Evolutionary conservation across 37 sponge, comb jelly and placozoan species (phyloP), one percentile per base, ranked within the genome.

Genomic region (Cladorhizidae sp.): DNA sequence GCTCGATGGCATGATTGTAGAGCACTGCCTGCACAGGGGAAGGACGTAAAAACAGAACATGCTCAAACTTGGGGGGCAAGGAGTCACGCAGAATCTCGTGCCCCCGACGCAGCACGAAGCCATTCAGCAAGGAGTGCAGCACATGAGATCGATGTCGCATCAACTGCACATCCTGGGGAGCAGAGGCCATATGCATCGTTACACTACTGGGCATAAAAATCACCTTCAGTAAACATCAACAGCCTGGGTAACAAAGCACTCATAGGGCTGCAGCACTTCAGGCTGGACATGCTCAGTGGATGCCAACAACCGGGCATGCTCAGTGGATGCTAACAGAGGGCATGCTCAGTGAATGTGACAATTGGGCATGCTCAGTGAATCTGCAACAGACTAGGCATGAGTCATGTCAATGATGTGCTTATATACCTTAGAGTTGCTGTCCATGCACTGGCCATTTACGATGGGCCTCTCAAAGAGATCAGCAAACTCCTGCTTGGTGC

Each of bases 381-480:
- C n/a, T n/a, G n/a, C n/a, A n/a, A n/a, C n/a, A n/a, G n/a, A n/a
- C n/a, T n/a, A n/a, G n/a, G n/a, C n/a, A n/a, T n/a, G n/a, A n/a
- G n/a, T n/a, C 54, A 52, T 52, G 11, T 52, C 15, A 11, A 11
- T 52, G 54, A 15, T 52, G 54, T 18, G 25, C 12, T 63, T 7
- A 18, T 92, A 82, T 61, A 93, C 97, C 79, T 79, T 64, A 7
- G 84, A 61, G 17, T 88, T 92, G 87, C 97, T 96, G 86, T 98
- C 97, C 39, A 90, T 83, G 69, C 99, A 98, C 75, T 96, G 97
- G 31, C 99, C 99, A 58, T 98, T 98, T 35, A 64, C 81, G 39
- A 98, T 98, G 3, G 99, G 99, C 20, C 95, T 65, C 75, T 91
- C 95, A 88, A 98, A 98, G 73, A 98, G 80, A 78, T 96, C 93